A percentile compares a stretch with the other conserved stretches of the same genome.
These are phyloP conservation scores for Pachycephala philippinensis DNA, from an alignment of 2,113 vertebrate species.

Conservation along the genomic window DNA sequence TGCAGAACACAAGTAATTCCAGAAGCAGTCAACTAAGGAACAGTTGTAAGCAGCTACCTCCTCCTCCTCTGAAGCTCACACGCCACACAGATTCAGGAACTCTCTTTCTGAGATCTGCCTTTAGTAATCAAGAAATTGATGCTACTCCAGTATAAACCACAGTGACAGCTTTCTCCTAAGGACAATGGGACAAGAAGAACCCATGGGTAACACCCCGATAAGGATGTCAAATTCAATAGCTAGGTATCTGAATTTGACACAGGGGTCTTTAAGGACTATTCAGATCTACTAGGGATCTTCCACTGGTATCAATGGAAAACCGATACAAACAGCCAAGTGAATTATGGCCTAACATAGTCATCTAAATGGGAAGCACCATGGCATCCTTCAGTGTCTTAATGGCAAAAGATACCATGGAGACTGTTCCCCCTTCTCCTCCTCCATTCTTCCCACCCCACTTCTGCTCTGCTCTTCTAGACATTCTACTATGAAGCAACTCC, in stretches of 20 bases:
- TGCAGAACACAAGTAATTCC: not conserved
- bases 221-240: not conserved
- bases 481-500: not conserved
- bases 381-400: not conserved
- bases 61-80: not conserved
- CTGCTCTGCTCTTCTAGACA: not conserved
- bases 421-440: not conserved
- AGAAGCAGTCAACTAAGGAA: not conserved
- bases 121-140: not conserved
- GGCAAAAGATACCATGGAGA: not conserved
- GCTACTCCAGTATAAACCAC: not conserved
- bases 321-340: not conserved
- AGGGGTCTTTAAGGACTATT: not conserved
- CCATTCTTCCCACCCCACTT: not conserved
- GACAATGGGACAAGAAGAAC: not conserved
- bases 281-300: not conserved
- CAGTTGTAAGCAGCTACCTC: not conserved
- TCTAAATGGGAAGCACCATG: not conserved
- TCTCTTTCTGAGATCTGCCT: not conserved
- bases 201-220: rapidly evolving
- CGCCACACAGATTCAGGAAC: not conserved
- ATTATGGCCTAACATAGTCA: not conserved
- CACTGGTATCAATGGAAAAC: not conserved
- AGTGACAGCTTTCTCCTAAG: not conserved
- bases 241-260: not conserved